Percentiles rank a stretch among this genome's conserved stretches.
Evolutionary conservation across 2,113 vertebrate species (phyloP).

Genomic region (Craseonycteris thonglongyai): DNA sequence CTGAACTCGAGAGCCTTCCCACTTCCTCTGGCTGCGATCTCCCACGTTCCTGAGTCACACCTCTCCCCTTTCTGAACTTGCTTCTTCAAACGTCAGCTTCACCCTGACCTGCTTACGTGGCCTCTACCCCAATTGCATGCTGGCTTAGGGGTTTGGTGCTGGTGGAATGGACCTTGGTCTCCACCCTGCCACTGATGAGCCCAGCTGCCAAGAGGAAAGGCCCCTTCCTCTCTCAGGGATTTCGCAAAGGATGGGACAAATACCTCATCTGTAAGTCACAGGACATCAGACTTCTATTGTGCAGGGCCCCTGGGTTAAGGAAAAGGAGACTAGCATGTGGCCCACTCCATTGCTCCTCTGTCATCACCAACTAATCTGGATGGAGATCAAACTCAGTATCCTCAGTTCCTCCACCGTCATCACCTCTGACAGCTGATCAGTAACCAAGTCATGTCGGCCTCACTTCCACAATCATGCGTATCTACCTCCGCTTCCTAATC

Average conservation of each 20-base stretch:
- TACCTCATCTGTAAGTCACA: accelerated
- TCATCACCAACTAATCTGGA: not conserved
- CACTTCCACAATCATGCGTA: not conserved
- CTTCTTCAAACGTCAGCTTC: not conserved
- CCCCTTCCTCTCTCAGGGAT: not conserved
- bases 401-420: not conserved
- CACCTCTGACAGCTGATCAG: not conserved
- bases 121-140: not conserved
- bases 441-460: accelerated
- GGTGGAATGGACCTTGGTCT: not conserved
- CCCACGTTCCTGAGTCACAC: not conserved
- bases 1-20: not conserved
- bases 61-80: not conserved
- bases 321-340: not conserved
- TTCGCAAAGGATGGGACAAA: not conserved
- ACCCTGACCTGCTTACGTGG: not conserved
- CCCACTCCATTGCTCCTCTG: not conserved
- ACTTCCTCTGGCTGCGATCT: not conserved
- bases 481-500: accelerated
- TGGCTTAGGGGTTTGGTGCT: not conserved
- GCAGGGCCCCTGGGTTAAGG: not conserved
- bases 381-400: not conserved
- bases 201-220: not conserved
- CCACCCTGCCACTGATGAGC: not conserved
- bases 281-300: not conserved